Percentiles rank a stretch among this genome's conserved stretches.
Evolutionary conservation across 2,113 vertebrate species (phyloP).

Genomic region (Phycodurus eques): DNA sequence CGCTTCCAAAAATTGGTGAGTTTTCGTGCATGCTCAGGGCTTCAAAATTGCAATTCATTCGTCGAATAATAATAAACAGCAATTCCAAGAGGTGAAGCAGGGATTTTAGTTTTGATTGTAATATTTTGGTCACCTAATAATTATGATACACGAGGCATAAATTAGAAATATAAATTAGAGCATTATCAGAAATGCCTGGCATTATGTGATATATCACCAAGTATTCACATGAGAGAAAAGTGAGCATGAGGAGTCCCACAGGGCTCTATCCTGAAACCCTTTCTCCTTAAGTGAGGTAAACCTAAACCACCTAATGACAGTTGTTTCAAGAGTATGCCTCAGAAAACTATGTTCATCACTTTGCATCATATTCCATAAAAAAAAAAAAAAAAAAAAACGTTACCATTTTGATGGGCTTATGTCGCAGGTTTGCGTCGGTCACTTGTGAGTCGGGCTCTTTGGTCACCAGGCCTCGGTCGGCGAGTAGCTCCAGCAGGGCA

Average conservation of each 20-base stretch:
- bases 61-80: too few relatives aligned
- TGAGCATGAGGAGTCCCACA: neutral
- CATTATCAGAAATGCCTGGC: too few relatives aligned
- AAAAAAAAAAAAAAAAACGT: conserved; percentile 5
- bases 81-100: too few relatives aligned
- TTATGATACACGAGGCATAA: neutral
- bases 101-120: too few relatives aligned
- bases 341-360: neutral
- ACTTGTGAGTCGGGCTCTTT: conserved; percentile 73
- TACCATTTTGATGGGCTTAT: conserved; percentile 89
- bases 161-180: neutral
- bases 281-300: neutral
- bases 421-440: conserved; percentile 78
- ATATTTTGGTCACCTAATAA: too few relatives aligned
- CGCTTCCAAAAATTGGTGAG: too few relatives aligned
- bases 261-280: neutral
- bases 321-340: neutral
- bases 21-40: too few relatives aligned
- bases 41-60: too few relatives aligned
- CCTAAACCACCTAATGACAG: neutral
- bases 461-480: conserved; percentile 70
- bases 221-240: neutral
- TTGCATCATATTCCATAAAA: neutral
- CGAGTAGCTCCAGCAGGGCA: conserved; percentile 76
- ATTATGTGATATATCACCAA: neutral